Evolutionary conservation across 2,888 invertebrate genomes (phyloP).

Genomic region (Drosophila birchii): DNA sequence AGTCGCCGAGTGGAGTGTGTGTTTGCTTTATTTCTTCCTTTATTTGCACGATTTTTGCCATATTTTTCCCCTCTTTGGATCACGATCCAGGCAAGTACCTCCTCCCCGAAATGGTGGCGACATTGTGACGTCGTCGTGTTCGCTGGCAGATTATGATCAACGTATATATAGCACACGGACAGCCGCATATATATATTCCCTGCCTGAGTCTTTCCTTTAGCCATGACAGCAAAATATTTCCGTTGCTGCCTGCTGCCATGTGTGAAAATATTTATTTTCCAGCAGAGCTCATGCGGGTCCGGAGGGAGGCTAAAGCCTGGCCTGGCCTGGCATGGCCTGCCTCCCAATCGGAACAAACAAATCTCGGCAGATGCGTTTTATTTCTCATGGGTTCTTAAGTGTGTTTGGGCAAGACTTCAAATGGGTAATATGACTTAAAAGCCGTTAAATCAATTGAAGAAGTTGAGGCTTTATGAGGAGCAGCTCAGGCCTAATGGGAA

Average conservation of each 20-base stretch:
- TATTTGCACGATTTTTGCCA: slow-evolving; percentile 75
- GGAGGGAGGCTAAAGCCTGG: slow-evolving; percentile 21
- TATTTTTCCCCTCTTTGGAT: slow-evolving; percentile 63
- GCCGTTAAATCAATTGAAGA: slow-evolving; percentile 37
- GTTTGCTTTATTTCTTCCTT: slow-evolving; percentile 62
- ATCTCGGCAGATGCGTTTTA: slow-evolving; percentile 37
- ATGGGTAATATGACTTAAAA: slow-evolving; percentile 24
- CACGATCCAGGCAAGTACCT: slow-evolving; percentile 60
- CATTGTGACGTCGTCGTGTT: slow-evolving; percentile 64
- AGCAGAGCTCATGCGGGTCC: slow-evolving; percentile 58
- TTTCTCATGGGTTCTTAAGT: slow-evolving; percentile 25
- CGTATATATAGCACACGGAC: slow-evolving; percentile 28
- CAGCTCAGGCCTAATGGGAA: slow-evolving; percentile 16
- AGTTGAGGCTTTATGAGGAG: slow-evolving; percentile 8
- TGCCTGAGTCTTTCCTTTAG: slow-evolving; percentile 60
- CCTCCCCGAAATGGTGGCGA: slow-evolving; percentile 49
- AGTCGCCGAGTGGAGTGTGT: slow-evolving; percentile 43
- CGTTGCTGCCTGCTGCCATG: slow-evolving; percentile 53
- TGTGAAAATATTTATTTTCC: slow-evolving; percentile 75
- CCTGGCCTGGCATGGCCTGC: neutral
- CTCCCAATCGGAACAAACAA: slow-evolving; percentile 20
- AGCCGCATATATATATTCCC: slow-evolving; percentile 10
- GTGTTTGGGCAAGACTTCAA: slow-evolving; percentile 38
- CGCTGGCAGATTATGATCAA: slow-evolving; percentile 65
- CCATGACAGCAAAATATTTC: slow-evolving; percentile 73